Base-by-base conservation (phyloP, 2,113 vertebrate genomes). In the Isurus oxyrinchus region DNA sequence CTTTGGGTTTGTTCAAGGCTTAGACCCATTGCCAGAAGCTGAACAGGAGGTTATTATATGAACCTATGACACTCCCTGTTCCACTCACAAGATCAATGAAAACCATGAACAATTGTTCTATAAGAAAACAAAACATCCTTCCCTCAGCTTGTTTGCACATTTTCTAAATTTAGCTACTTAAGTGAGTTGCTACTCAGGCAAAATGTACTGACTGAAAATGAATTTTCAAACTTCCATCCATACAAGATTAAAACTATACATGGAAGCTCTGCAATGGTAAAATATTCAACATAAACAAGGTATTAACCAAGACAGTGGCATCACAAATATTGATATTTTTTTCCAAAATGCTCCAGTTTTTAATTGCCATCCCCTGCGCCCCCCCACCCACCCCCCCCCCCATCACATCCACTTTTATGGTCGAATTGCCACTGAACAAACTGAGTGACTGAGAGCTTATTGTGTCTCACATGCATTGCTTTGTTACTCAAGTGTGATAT, bases 111-210 rank as follows among this genome's bases (percentile, higher is more conserved):
- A 94, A 94, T 94, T 94, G 90, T 94, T 94, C 35, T 63, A 13
- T 40, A 19, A 40, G 35, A 63, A 40, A 93, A n/a, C n/a, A 94
- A 94, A 94, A 57, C 11, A 35, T n/a, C 90, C 59, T 94, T 94
- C 59, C 61, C 0, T 5, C 2, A 40, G 59, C 59, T 94, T 94
- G 59, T 94, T 21, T 16, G 16, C 21, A 94, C n/a, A 94, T 8
- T 40, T 63, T n/a, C 90, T 94, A 94, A 94, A 94, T 63, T 40
- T 94, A 94, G 90, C n/a, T 63, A 7, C 5, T 94, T 63, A 94
- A 94, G 66, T 44, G 5, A 40, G 35, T n/a, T 61, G 31, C 57
- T 59, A 13, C 5, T 61, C 3, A 1, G 19, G 90, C 35, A 40
- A 94, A 94, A 66, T 7, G 5, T 35, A 40, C 59, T 66, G 90